A percentile compares a stretch with the other conserved stretches of the same genome.
Evolutionary conservation across 92 coral and sea anemone genomes (phyloP).

Genomic region (Plumapathes pennacea): DNA sequence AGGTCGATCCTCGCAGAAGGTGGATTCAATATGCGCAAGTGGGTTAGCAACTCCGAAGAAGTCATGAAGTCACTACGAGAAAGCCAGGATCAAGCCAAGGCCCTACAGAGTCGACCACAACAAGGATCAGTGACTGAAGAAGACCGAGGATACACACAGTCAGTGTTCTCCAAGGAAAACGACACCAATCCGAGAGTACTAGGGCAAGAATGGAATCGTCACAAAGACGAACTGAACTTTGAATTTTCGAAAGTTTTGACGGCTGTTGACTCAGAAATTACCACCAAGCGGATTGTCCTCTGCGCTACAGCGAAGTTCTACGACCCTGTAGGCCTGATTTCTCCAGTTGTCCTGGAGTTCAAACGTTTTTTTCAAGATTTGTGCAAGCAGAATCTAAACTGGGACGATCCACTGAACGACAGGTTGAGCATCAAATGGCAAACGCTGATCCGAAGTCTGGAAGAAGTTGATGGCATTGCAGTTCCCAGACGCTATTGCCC

Average conservation of each 20-base stretch:
- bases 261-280: not conserved
- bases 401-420: constrained; percentile 21
- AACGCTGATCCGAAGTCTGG: constrained; percentile 10
- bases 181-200: too few relatives aligned
- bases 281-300: constrained; percentile 14
- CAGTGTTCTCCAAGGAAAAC: too few relatives aligned
- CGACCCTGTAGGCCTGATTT: constrained; percentile 49
- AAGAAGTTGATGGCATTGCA: constrained; percentile 16
- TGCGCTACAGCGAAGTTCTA: constrained; percentile 37
- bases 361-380: constrained; percentile 49
- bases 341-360: constrained; percentile 31
- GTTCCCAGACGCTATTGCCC: constrained; percentile 13
- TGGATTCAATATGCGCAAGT: constrained; percentile 56
- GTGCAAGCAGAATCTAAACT: constrained; percentile 24
- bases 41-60: constrained; percentile 38
- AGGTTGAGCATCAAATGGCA: not conserved
- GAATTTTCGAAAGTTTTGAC: constrained; percentile 21
- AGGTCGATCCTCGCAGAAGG: constrained; percentile 48
- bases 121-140: not conserved
- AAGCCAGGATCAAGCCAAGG: constrained; percentile 16
- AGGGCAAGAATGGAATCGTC: constrained; percentile 44
- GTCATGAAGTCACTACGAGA: constrained; percentile 25
- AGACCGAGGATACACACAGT: constrained; percentile 4
- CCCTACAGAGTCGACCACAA: constrained; percentile 5
- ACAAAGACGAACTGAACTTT: constrained; percentile 46